Conservation (phyloP, 2,113 vertebrate species). For the Hyla sarda region DNA sequence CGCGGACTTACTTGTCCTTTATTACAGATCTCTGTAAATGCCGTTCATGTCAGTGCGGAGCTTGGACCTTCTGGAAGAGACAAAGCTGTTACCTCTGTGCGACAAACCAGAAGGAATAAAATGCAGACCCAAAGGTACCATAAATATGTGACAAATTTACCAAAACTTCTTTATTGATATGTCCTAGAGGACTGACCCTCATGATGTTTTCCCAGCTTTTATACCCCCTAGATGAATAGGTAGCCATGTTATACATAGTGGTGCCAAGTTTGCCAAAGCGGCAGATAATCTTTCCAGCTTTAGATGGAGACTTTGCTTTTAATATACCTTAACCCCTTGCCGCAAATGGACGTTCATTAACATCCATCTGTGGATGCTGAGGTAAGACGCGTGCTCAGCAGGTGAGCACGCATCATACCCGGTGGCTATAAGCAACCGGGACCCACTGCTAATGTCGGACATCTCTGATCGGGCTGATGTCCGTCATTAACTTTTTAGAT, state of each 20-base stretch:
- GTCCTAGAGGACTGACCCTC: neutral
- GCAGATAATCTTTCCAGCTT: neutral
- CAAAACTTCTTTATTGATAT: neutral
- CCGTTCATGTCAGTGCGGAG: constrained; percentile 85
- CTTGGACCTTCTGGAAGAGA: constrained; percentile 80
- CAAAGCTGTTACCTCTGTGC: constrained; percentile 76
- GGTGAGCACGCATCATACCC: too few species aligned
- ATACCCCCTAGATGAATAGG: neutral
- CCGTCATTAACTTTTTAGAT: too few species aligned
- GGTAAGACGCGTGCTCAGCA: too few species aligned
- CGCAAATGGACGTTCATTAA: too few species aligned
- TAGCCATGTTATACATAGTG: neutral
- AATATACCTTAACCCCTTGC: too few species aligned
- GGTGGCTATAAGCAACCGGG: too few species aligned
- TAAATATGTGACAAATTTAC: neutral
- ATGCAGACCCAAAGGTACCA: constrained; percentile 67
- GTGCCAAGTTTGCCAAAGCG: neutral
- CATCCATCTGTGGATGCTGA: too few species aligned
- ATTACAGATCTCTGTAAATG: constrained; percentile 84
- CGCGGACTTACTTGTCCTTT: neutral
- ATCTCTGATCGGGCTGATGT: too few species aligned
- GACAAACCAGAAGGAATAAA: constrained; percentile 85
- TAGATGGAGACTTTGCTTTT: neutral
- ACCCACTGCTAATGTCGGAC: too few species aligned
- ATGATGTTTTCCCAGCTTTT: neutral